These are phyloP conservation scores for Habroteleia sp. DNA, from an alignment of 2,888 invertebrate genomes.

Conservation along the genomic window DNA sequence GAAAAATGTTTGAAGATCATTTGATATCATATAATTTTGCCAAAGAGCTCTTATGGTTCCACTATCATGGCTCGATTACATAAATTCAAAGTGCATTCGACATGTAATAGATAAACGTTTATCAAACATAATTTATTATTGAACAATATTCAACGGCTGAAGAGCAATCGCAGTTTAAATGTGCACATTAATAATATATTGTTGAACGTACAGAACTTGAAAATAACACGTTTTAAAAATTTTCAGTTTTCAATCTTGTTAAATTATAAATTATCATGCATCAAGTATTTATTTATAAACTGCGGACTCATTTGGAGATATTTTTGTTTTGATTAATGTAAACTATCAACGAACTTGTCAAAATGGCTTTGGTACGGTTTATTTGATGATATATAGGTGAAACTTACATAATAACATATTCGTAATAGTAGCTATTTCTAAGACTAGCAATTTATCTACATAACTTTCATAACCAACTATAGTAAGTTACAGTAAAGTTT, in stretches of 20 bases:
- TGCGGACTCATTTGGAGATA: no score
- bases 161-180: conserved; percentile 23
- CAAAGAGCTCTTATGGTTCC: conserved; percentile 8
- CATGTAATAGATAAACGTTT: conserved; percentile 46
- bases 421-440: conserved; percentile 24
- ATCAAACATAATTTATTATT: conserved; percentile 49
- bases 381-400: conserved; percentile 10
- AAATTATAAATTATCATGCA: neutral
- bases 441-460: conserved; percentile 33
- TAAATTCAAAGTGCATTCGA: conserved; percentile 29
- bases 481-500: conserved; percentile 32
- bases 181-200: conserved; percentile 29
- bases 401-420: conserved; percentile 26
- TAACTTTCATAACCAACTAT: conserved; percentile 33
- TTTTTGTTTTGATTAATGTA: neutral
- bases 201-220: conserved; percentile 5
- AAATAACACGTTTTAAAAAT: conserved; percentile 22
- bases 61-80: conserved; percentile 37
- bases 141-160: conserved; percentile 36
- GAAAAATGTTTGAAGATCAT: neutral
- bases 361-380: neutral
- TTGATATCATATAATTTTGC: conserved; percentile 15
- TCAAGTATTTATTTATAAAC: no score
- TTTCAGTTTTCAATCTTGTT: conserved; percentile 1
- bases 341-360: neutral